Evolutionary conservation across 1,140 invertebrate genomes (phyloP).

Genomic region (Palaemon carinicauda): DNA sequence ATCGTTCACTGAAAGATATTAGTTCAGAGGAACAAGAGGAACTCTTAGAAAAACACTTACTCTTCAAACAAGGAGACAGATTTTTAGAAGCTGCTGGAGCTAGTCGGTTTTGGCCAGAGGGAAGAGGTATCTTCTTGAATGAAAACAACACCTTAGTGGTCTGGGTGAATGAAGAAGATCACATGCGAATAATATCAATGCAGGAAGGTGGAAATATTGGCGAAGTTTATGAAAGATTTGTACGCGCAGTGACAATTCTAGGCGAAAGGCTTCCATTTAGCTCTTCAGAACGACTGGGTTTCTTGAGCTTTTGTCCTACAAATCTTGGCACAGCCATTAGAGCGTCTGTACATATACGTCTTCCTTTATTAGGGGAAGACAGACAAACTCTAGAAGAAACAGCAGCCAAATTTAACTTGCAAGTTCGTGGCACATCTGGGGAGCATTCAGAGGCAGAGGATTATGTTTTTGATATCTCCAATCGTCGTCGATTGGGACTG

Average conservation of each 20-base stretch:
- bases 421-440: constrained; percentile 86
- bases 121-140: constrained; percentile 71
- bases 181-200: constrained; percentile 72
- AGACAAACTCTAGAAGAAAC: constrained; percentile 89
- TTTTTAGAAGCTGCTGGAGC: constrained; percentile 69
- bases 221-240: constrained; percentile 85
- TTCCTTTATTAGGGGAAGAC: constrained; percentile 93
- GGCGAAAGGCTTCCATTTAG: constrained; percentile 92
- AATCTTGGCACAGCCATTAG: constrained; percentile 97
- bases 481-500: constrained; percentile 68
- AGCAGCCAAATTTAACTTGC: constrained; percentile 88
- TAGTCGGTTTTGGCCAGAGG: constrained; percentile 70
- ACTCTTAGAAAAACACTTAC: constrained; percentile 63
- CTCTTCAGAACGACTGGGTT: constrained; percentile 91
- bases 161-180: constrained; percentile 74
- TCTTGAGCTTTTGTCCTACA: constrained; percentile 98
- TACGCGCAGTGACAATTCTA: constrained; percentile 90
- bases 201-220: constrained; percentile 70
- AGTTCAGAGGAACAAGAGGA: constrained; percentile 60
- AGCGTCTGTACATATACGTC: constrained; percentile 96
- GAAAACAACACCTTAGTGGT: constrained; percentile 70
- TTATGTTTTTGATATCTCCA: constrained; percentile 84
- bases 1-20: constrained; percentile 64
- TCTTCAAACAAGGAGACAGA: constrained; percentile 66
- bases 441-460: constrained; percentile 95